Evolutionary conservation across 2,888 invertebrate species (phyloP).

Genomic region (Tetanocera ferruginea): DNA sequence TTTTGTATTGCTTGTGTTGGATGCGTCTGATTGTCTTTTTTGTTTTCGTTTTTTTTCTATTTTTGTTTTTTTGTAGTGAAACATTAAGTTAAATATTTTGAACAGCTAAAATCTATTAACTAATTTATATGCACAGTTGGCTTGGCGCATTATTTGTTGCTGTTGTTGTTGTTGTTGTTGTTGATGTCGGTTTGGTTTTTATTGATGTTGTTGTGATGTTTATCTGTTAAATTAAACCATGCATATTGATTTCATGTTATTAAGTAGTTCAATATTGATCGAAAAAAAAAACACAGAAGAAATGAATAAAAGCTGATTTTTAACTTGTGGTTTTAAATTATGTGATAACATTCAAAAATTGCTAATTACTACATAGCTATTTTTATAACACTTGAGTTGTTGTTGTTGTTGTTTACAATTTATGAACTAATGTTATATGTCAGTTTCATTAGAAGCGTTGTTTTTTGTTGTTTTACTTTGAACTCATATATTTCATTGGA

Average conservation of each 20-base stretch:
- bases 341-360: conserved; percentile 57
- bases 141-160: neutral
- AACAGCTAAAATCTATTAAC: neutral
- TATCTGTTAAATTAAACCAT: neutral
- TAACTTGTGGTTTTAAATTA: conserved; percentile 59
- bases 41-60: neutral
- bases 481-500: neutral
- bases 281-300: neutral
- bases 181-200: neutral
- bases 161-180: neutral
- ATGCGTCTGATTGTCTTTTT: neutral
- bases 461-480: neutral
- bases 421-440: too few relatives aligned
- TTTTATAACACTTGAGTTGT: conserved; percentile 14
- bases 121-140: conserved; percentile 11
- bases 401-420: conserved; percentile 17
- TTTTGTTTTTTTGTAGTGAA: neutral
- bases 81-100: neutral
- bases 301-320: conserved; percentile 36
- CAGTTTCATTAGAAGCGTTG: neutral
- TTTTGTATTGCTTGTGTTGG: too few relatives aligned
- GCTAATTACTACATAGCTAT: conserved; percentile 50
- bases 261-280: neutral
- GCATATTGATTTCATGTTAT: conserved; percentile 14
- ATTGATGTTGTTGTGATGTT: neutral